Percentiles rank a stretch among this genome's conserved stretches.
These are phyloP conservation scores for Philereme vetulata DNA, from an alignment of 2,888 invertebrate species.

Conservation along the genomic window DNA sequence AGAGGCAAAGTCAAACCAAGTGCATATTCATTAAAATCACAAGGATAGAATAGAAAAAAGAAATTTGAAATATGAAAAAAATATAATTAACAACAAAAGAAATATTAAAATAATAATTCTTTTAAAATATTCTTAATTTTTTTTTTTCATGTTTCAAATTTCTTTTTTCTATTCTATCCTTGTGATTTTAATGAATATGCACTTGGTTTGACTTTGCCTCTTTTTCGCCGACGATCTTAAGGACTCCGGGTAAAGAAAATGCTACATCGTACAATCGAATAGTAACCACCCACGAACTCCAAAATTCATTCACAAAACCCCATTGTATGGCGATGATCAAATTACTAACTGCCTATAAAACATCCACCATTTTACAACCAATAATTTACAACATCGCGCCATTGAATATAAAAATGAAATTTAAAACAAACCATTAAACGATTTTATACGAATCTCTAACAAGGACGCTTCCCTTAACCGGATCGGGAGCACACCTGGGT, in stretches of 20 bases:
- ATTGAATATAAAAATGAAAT: constrained; percentile 78
- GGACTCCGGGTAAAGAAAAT: not conserved
- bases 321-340: constrained; percentile 54
- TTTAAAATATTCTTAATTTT: too few relatives aligned
- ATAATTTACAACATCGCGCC: constrained; percentile 73
- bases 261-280: constrained; percentile 35
- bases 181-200: too few relatives aligned
- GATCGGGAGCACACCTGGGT: constrained; percentile 84
- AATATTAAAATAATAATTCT: too few relatives aligned
- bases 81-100: too few relatives aligned
- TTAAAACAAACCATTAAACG: constrained; percentile 84
- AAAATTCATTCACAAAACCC: constrained; percentile 51
- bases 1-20: too few relatives aligned
- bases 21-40: too few relatives aligned
- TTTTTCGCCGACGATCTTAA: too few relatives aligned
- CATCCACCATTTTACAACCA: constrained; percentile 66
- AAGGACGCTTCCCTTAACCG: constrained; percentile 83
- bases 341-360: constrained; percentile 69
- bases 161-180: too few relatives aligned
- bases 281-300: constrained; percentile 55
- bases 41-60: too few relatives aligned
- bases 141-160: too few relatives aligned
- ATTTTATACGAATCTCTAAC: constrained; percentile 81
- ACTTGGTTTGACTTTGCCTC: too few relatives aligned
- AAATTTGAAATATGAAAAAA: too few relatives aligned